Conservation (phyloP, 2,888 invertebrate genomes). For the Cephus sareptanus region DNA sequence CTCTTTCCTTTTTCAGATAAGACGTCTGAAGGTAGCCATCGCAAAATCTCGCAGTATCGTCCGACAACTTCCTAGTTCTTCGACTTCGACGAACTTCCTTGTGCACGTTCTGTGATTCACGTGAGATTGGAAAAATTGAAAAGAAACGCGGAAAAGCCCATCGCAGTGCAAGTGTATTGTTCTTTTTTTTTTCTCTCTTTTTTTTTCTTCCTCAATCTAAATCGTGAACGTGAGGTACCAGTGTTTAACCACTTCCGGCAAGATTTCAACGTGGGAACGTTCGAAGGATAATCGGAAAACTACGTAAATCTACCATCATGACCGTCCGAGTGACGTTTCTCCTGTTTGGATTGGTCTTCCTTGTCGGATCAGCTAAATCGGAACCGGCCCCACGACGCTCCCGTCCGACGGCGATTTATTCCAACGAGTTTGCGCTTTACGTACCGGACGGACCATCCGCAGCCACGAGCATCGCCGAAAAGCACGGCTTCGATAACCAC, state of each 20-base stretch:
- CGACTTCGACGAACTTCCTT: background rate
- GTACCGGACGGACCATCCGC: slow-evolving; percentile 79
- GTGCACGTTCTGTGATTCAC: background rate
- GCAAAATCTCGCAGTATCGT: background rate
- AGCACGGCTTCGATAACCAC: slow-evolving; percentile 87
- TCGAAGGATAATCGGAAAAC: background rate
- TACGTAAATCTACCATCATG: slow-evolving; percentile 34
- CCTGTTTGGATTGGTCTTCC: slow-evolving; percentile 42
- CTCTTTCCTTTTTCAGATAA: background rate
- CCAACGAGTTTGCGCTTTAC: slow-evolving; percentile 88
- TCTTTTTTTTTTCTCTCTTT: background rate
- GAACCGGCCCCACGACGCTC: slow-evolving; percentile 40
- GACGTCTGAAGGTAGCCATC: background rate
- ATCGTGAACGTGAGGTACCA: background rate
- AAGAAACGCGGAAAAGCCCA: background rate
- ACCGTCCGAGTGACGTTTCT: slow-evolving; percentile 43
- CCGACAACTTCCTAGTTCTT: background rate
- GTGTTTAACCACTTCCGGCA: background rate
- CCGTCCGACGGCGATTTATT: slow-evolving; percentile 70
- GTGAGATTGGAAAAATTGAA: background rate
- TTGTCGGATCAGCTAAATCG: slow-evolving; percentile 37
- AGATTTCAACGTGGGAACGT: background rate
- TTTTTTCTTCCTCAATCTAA: background rate
- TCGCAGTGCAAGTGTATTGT: background rate
- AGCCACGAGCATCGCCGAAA: slow-evolving; percentile 81